Evolutionary conservation across 2,113 vertebrate species (phyloP).

Genomic region (Cyprinus carpio): DNA sequence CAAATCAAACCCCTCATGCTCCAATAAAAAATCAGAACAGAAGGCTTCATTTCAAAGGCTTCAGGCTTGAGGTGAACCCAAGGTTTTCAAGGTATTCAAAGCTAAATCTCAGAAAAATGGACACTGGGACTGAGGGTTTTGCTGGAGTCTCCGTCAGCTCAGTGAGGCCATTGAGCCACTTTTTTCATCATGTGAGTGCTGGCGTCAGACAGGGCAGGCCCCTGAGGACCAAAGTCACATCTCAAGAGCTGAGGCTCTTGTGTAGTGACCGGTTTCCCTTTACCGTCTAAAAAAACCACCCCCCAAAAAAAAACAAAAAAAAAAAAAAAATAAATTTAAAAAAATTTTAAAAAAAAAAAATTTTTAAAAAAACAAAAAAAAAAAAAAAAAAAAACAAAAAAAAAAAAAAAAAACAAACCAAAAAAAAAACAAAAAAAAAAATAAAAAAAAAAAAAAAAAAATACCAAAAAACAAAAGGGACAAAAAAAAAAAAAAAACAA

Average conservation of each 20-base stretch:
- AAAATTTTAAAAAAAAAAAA: too few species aligned
- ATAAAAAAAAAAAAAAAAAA: too few species aligned
- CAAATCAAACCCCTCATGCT: background rate
- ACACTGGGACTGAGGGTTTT: background rate
- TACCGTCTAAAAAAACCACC: too few species aligned
- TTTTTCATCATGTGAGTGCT: conserved; percentile 68
- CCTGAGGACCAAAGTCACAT: conserved; percentile 15
- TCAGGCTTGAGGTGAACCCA: conserved; percentile 15
- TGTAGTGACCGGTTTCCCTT: conserved; percentile 21
- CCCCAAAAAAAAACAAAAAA: too few species aligned
- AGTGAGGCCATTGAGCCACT: conserved; percentile 63
- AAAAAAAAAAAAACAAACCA: too few species aligned
- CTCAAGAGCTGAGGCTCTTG: conserved; percentile 27
- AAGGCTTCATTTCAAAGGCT: background rate
- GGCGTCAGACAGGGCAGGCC: conserved; percentile 54
- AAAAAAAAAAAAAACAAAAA: too few species aligned
- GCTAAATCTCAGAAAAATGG: background rate
- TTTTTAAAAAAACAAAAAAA: too few species aligned
- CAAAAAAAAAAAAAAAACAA: too few species aligned
- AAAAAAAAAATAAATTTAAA: too few species aligned
- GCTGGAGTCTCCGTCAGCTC: conserved; percentile 27
- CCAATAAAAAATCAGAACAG: background rate
- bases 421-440: too few species aligned
- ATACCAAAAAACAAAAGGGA: too few species aligned
- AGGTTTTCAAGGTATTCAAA: background rate